Evolutionary conservation across 2,888 invertebrate species (phyloP).

Genomic region (Scaptomyza parva): DNA sequence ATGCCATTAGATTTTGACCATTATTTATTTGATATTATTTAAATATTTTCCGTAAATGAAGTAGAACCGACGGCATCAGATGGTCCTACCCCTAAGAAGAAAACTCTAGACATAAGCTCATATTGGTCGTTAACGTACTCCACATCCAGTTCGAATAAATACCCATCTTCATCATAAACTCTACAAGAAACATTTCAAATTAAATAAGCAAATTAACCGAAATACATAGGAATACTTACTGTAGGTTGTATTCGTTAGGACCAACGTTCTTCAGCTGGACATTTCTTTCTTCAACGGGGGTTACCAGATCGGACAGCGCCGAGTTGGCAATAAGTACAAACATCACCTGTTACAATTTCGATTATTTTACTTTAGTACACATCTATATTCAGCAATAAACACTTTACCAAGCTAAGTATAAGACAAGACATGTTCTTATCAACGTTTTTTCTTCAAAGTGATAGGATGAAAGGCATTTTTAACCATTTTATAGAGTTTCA

Average conservation of each 20-base stretch:
- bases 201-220: not conserved
- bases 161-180: constrained; percentile 16
- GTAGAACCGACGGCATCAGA: too few relatives aligned
- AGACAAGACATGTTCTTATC: constrained; percentile 4
- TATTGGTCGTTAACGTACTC: not conserved
- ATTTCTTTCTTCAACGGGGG: not conserved
- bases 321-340: constrained; percentile 5
- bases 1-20: too few relatives aligned
- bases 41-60: not conserved
- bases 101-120: not conserved
- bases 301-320: not conserved
- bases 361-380: not conserved
- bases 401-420: constrained; percentile 14
- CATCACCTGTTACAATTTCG: constrained; percentile 2
- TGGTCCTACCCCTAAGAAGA: too few relatives aligned
- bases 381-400: not conserved
- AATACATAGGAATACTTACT: not conserved
- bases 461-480: not conserved
- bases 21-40: not conserved
- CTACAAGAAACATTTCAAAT: not conserved
- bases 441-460: not conserved
- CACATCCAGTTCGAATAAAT: constrained; percentile 2
- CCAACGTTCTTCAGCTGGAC: not conserved
- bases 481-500: constrained; percentile 13
- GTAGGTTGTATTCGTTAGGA: not conserved